A percentile compares a stretch with the other conserved stretches of the same genome.
These are phyloP conservation scores for Argentina silus DNA, from an alignment of 2,797 vertebrate genomes.

Conservation along the genomic window DNA sequence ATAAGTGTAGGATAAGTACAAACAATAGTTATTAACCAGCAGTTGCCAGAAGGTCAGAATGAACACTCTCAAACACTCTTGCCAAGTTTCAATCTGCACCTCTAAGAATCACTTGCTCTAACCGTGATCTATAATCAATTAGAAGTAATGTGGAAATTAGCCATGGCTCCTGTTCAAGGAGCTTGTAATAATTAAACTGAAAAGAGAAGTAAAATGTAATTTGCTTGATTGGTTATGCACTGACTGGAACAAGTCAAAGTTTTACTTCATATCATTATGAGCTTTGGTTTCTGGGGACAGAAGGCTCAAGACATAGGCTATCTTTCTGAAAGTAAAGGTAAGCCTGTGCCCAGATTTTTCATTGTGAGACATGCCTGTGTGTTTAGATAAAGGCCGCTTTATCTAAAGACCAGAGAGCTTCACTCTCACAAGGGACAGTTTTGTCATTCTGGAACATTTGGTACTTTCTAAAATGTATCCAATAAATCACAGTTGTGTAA, in stretches of 20 bases:
- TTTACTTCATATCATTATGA: constrained; percentile 21
- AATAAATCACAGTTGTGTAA: neutral
- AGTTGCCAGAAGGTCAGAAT: neutral
- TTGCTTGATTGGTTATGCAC: constrained; percentile 50
- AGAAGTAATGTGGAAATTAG: constrained; percentile 45
- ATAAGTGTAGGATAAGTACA: neutral
- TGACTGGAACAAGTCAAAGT: constrained; percentile 22
- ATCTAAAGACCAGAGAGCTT: too few relatives aligned
- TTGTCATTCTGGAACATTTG: neutral
- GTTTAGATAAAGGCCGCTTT: neutral
- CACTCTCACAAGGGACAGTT: neutral
- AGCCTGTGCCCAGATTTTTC: neutral
- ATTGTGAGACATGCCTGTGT: neutral
- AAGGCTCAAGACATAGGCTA: constrained; percentile 17
- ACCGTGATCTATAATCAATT: constrained; percentile 19
- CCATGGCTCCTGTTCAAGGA: constrained; percentile 31
- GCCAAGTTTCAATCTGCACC: neutral
- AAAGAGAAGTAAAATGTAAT: constrained; percentile 35
- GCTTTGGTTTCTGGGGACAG: constrained; percentile 32
- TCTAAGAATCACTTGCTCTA: neutral
- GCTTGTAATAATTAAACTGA: constrained; percentile 29
- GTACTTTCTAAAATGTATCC: neutral
- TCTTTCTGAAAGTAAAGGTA: neutral
- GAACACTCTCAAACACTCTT: neutral
- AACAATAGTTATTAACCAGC: neutral